Evolutionary conservation across 2,113 vertebrate genomes (phyloP), one percentile per base, ranked within the genome.

Genomic region (Malurus melanocephalus): DNA sequence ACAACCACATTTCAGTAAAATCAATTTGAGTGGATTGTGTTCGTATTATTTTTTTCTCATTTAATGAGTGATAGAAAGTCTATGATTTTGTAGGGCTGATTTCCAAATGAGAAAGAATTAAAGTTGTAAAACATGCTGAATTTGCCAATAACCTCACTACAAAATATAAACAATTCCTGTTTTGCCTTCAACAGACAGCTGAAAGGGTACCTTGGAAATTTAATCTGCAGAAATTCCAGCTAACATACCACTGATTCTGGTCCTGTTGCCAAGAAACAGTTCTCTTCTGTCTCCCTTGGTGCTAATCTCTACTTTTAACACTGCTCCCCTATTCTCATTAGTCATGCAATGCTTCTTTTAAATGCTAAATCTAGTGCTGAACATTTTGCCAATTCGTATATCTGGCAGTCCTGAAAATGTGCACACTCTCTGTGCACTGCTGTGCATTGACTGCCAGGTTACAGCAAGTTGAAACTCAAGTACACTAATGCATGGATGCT

Each of bases 271-370:
- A 90, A 90, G 93, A 83, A 81, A 86, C 91, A 1, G 76, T 49
- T 69, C 76, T 82, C 30, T 77, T 93, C 87, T 92, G 55, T 88
- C 61, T 95, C 88, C 66, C 78, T 92, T 8, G 13, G 73, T 81
- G 78, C 84, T 93, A 93, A 93, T 93, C 82, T 92, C 76, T 88
- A 51, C 94, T 95, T 92, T 92, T 85, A 95, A 80, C 62, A 84
- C 85, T 76, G n/a, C 80, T 95, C 30, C 38, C 8, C 38, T 75
- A 69, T 85, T 92, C 75, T 93, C 88, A 87, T 94, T 92, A 93
- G 82, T 88, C 93, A 88, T 92, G 88, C 87, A 94, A 82, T 80
- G 56, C 64, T 90, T 74, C 76, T 91, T 26, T 85, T 85, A 91
- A 92, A 89, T 76, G 76, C 84, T 93, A 57, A 85, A 93, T 24